Conservation (phyloP, 2,797 vertebrate species). For the Smutsia temminckii region DNA sequence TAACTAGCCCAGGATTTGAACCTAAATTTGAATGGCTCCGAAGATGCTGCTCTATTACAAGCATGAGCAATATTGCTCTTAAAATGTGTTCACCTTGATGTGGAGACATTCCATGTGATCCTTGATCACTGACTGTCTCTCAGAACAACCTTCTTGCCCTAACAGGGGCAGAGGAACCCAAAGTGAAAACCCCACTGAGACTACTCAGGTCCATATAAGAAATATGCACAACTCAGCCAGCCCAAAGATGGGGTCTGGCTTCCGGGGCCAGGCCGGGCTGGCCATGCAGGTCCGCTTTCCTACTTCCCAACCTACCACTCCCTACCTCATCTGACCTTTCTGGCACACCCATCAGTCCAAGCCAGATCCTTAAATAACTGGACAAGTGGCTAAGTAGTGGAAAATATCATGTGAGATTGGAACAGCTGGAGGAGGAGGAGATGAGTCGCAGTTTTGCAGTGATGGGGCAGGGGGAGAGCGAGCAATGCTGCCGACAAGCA, state of each 20-base stretch:
- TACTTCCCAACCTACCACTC: not conserved
- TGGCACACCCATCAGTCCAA: not conserved
- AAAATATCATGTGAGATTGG: not conserved
- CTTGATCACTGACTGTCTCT: not conserved
- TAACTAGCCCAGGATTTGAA: not conserved
- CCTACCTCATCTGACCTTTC: slow-evolving; percentile 31
- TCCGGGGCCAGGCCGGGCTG: not conserved
- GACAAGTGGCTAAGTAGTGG: not conserved
- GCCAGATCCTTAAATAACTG: slow-evolving; percentile 41
- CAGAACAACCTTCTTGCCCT: not conserved
- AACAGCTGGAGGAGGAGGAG: not conserved
- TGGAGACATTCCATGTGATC: not conserved
- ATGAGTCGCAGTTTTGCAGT: not conserved
- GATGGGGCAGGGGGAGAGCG: not conserved
- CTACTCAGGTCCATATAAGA: not conserved
- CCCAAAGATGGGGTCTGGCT: too few species aligned
- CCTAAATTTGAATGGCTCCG: not conserved
- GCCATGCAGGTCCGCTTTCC: not conserved
- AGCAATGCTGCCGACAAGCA: rapidly evolving
- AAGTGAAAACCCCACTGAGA: not conserved
- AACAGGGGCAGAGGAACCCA: not conserved
- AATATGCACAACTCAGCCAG: rapidly evolving
- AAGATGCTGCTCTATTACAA: rapidly evolving
- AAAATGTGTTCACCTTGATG: not conserved
- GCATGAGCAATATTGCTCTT: not conserved